Percentiles rank a stretch among this genome's conserved stretches.
phyloP scores from a whole-genome alignment of 2,797 vertebrate genomes.

The Pygocentrus nattereri region DNA sequence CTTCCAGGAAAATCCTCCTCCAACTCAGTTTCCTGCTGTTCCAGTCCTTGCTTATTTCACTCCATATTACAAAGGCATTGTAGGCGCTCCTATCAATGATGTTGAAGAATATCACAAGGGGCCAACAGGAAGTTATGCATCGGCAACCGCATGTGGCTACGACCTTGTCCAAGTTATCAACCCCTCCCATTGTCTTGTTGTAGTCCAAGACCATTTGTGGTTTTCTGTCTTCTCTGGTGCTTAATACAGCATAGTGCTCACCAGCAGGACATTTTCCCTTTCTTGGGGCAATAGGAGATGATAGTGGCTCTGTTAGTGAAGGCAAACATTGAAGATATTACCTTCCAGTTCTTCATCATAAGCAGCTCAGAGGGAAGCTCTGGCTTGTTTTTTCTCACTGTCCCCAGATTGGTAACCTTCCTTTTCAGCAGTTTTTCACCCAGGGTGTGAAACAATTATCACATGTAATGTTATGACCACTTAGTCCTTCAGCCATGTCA shows the following conservation, averaged over 20 bases:
- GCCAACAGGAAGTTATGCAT: slow-evolving; percentile 30
- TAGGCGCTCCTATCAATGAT: slow-evolving; percentile 27
- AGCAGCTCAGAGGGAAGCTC: neutral
- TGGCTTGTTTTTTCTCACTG: neutral
- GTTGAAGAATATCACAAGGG: slow-evolving; percentile 28
- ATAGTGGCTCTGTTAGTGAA: neutral
- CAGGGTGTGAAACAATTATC: too few relatives aligned
- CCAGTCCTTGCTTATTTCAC: slow-evolving; percentile 18
- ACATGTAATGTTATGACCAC: neutral
- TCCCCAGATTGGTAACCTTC: neutral
- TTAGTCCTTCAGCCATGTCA: neutral
- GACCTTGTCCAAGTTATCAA: slow-evolving; percentile 32
- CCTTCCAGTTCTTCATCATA: neutral
- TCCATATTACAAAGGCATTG: slow-evolving; percentile 19
- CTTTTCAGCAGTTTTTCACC: neutral
- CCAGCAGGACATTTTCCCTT: too few relatives aligned
- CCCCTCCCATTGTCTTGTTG: slow-evolving; percentile 30
- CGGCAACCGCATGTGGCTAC: slow-evolving; percentile 29
- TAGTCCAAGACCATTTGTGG: slow-evolving; percentile 2
- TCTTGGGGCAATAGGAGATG: neutral
- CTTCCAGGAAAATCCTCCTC: slow-evolving; percentile 12
- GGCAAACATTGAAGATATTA: neutral
- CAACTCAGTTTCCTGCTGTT: slow-evolving; percentile 4
- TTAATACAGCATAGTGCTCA: neutral
- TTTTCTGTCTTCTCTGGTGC: too few relatives aligned